Base-by-base conservation (phyloP, 2,888 invertebrate genomes). In the Chloroclysta siterata region DNA sequence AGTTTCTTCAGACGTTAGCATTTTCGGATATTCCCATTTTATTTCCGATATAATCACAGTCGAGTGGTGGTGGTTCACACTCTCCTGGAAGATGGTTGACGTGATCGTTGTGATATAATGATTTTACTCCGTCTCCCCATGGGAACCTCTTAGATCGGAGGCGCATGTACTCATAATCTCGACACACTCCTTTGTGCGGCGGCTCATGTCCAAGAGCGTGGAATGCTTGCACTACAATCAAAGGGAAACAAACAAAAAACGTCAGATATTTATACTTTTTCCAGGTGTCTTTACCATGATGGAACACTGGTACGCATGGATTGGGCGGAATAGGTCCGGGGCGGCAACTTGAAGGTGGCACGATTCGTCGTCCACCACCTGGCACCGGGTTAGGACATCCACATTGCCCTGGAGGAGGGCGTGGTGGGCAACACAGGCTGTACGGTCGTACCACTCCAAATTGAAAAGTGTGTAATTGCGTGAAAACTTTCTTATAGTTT, bases 41-140 rank as follows among this genome's bases (percentile, higher is more conserved):
- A 15, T 17, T 56, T n/a, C 22, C 3, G 28, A 22, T 17, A 79
- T 69, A 87, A 63, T 90, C 89, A 70, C 90, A 90, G 1, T 85
- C 85, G 2, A 79, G 65, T 1, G 78, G 80, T 5, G 87, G 85
- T 28, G 83, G 80, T 60, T 72, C 76, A 73, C 91, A 91, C 66
- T 91, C 90, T 8, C 85, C 88, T 0, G 90, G 89, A 52, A 88
- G 68, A 64, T 81, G 91, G 81, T 98, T 98, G 41, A 87, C 79
- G 55, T 95, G 94, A 7, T 96, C 95, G 83, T 98, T 98, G 92
- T 98, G 98, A 93, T 98, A 97, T 17, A 98, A 88, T n/a, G 95
- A 92, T 80, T 95, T 94, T 73, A 94, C 94, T 46, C 98, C 98
- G 79, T 97, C 96, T 53, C 97, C 96, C 98, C 98, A 98, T n/a